Conservation (phyloP, 2,113 vertebrate species). For the Aspidoscelis tigris region DNA sequence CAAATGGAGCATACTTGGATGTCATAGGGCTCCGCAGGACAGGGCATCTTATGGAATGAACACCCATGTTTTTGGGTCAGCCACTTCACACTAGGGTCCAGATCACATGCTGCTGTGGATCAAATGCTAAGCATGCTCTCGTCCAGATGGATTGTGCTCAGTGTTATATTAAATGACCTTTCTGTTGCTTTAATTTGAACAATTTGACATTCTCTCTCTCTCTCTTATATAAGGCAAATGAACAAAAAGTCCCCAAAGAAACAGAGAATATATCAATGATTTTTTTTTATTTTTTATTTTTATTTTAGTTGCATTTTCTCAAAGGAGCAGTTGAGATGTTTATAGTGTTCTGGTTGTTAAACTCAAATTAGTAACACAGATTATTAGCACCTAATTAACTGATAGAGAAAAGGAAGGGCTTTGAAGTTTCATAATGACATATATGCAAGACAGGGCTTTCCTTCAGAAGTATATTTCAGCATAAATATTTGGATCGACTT, state of each 20-base stretch:
- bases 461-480: not conserved
- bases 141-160: too few relatives aligned
- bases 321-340: slow-evolving; percentile 26
- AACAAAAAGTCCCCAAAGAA: slow-evolving; percentile 21
- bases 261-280: slow-evolving; percentile 41
- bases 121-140: too few relatives aligned
- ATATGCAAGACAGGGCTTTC: slow-evolving; percentile 30
- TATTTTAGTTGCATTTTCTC: slow-evolving; percentile 32
- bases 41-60: too few relatives aligned
- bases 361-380: slow-evolving; percentile 27
- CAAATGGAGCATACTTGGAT: too few relatives aligned
- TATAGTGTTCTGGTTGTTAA: slow-evolving; percentile 26
- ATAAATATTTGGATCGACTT: not conserved
- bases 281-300: slow-evolving; percentile 51
- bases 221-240: not conserved
- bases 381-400: slow-evolving; percentile 45
- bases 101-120: too few relatives aligned
- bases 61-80: too few relatives aligned
- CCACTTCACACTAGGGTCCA: too few relatives aligned
- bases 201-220: too few relatives aligned
- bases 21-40: too few relatives aligned
- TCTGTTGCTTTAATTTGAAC: too few relatives aligned
- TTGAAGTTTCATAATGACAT: not conserved
- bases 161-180: too few relatives aligned
- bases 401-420: slow-evolving; percentile 17